These are phyloP conservation scores for Geotrypetes seraphini DNA, from an alignment of 2,797 vertebrate species.

Conservation along the genomic window DNA sequence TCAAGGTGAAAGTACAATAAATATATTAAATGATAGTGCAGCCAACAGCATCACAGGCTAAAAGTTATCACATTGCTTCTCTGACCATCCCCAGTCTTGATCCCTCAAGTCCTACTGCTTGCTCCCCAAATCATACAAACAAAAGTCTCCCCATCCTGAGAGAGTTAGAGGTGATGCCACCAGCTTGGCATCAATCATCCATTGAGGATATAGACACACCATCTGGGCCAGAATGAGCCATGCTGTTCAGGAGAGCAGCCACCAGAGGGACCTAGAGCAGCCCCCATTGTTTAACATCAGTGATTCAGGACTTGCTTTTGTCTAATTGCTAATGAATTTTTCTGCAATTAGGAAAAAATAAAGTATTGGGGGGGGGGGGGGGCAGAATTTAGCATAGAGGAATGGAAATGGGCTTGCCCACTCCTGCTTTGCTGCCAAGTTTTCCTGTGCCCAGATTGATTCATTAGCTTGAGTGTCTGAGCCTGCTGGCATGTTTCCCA, in stretches of 20 bases:
- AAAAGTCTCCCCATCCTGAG: slow-evolving; percentile 7
- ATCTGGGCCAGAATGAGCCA: slow-evolving; percentile 61
- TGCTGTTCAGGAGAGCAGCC: slow-evolving; percentile 60
- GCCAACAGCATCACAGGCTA: background rate
- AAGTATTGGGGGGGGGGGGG: no score
- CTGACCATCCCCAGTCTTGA: no score
- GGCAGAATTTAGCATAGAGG: no score
- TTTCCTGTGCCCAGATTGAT: background rate
- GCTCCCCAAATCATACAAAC: background rate
- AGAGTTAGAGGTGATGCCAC: background rate
- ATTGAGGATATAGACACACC: slow-evolving; percentile 59
- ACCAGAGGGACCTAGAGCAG: slow-evolving; percentile 39
- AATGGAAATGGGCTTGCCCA: no score
- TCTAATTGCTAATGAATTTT: slow-evolving; percentile 30
- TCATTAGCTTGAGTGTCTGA: no score
- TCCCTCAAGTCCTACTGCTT: no score
- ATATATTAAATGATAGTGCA: background rate
- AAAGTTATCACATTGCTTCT: no score
- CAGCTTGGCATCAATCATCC: slow-evolving; percentile 62
- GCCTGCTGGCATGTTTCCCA: no score
- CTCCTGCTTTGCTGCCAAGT: background rate
- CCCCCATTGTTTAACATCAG: slow-evolving; percentile 69
- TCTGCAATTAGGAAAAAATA: slow-evolving; percentile 21
- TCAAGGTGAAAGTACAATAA: slow-evolving; percentile 32
- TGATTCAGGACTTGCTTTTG: slow-evolving; percentile 49